These are phyloP conservation scores for Ennomos erosarius DNA, from an alignment of 2,888 invertebrate genomes.

Conservation along the genomic window DNA sequence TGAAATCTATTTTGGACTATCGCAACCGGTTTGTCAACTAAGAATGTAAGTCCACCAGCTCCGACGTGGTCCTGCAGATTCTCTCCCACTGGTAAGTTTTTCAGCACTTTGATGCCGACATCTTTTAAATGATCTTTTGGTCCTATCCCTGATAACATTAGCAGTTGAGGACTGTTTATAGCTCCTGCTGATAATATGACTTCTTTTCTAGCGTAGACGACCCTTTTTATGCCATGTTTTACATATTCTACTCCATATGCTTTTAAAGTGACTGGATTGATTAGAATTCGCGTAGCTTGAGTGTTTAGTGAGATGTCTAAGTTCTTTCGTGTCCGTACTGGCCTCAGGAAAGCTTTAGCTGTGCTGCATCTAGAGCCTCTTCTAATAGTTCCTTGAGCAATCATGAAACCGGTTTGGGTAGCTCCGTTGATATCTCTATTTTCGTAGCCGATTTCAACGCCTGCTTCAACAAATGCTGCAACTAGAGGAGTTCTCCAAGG, in stretches of 20 bases:
- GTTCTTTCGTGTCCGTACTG: conserved; percentile 90
- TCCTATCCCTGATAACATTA: conserved; percentile 96
- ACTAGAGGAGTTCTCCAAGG: conserved; percentile 94
- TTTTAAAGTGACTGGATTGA: conserved; percentile 90
- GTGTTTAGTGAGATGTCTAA: conserved; percentile 92
- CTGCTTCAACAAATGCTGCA: conserved; percentile 93
- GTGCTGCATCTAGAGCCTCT: conserved; percentile 93
- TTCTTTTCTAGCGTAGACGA: conserved; percentile 91
- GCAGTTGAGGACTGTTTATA: conserved; percentile 95
- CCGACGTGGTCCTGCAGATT: conserved; percentile 96
- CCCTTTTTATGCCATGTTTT: conserved; percentile 88
- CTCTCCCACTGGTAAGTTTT: conserved; percentile 91
- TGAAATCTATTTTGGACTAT: conserved; percentile 92
- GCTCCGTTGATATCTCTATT: conserved; percentile 94
- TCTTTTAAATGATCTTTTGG: conserved; percentile 88
- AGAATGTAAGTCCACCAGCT: conserved; percentile 92
- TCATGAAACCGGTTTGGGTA: conserved; percentile 92
- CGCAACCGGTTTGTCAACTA: conserved; percentile 93
- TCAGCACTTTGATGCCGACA: conserved; percentile 89
- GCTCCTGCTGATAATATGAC: conserved; percentile 95
- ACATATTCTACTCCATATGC: conserved; percentile 93
- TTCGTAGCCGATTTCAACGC: conserved; percentile 92
- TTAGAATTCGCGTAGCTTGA: conserved; percentile 90
- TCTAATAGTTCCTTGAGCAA: conserved; percentile 92
- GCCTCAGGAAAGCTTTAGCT: conserved; percentile 94